Base-by-base conservation (phyloP, 1,140 invertebrate genomes). In the Bombus vancouverensis region DNA sequence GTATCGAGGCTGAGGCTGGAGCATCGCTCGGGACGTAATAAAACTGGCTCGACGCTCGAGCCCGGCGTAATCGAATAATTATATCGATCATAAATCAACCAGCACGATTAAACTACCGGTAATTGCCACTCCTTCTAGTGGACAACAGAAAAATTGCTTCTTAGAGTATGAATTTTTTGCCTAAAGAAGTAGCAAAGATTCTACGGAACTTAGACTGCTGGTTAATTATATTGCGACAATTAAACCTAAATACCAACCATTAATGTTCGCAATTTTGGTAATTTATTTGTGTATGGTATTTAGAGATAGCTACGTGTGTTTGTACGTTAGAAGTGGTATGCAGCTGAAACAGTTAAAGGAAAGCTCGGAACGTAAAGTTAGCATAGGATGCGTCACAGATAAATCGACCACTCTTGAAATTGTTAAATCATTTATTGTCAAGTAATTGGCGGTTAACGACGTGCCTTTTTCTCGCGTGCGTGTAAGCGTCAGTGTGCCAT, bases 61-160 rank as follows among this genome's bases (percentile, higher is more conserved):
- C 18, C n/a, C 9, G n/a, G 13, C 32, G 42, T 66, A 59, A 88
- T 85, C 83, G 59, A 81, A 88, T 66, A 77, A 88, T 81, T 81
- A 89, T 78, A 81, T 81, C 59, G 83, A 85, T 83, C 71, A 37
- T 70, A 86, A 83, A 80, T 88, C 62, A 88, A 71, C 18, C 78
- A 12, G 65, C 70, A 25, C 76, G 53, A 87, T 81, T 88, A 77
- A 89, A 74, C 47, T 15, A 32, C 34, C 15, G 66, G 73, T 77
- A 87, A 89, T 88, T 88, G 74, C 34, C 73, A n/a, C 78, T 66
- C 59, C 62, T 32, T 12, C 32, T 9, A 8, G 47, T 42, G 42
- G 39, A 59, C 80, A 47, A 32, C 22, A 32, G 15, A 22, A 10
- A 5, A 22, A 47, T 6, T 15, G 2, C 28, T 28, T n/a, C 18